phyloP scores from a whole-genome alignment of 1,140 invertebrate species.

The Rhynchophorus ferrugineus region DNA sequence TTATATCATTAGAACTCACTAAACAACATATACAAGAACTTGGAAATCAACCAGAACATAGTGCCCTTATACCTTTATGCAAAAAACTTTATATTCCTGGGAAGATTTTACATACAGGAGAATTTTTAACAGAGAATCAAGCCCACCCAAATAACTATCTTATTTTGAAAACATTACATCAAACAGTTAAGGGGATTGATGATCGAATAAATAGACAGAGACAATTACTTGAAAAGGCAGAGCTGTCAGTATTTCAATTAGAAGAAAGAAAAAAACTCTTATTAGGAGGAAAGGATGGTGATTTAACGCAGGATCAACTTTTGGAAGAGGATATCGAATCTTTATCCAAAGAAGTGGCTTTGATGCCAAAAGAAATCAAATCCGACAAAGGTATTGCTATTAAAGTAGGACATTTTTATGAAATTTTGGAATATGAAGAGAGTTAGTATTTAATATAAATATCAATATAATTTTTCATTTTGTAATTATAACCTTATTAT shows the following conservation, averaged over 20 bases:
- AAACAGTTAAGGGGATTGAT: conserved; percentile 24
- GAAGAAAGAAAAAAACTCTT: conserved; percentile 26
- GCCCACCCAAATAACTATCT: conserved; percentile 25
- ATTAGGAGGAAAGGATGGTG: conserved; percentile 11
- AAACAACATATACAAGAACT: conserved; percentile 21
- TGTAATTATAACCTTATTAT: too few species aligned
- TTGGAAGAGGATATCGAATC: conserved; percentile 11
- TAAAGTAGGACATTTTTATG: conserved; percentile 29
- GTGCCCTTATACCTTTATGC: conserved; percentile 27
- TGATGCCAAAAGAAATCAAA: conserved; percentile 27
- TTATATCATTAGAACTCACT: conserved; percentile 20
- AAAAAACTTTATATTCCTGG: conserved; percentile 29
- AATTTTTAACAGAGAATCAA: conserved; percentile 26
- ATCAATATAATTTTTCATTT: too few species aligned
- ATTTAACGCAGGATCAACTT: conserved; percentile 3
- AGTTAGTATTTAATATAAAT: background rate
- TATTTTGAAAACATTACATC: conserved; percentile 24
- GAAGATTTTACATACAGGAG: conserved; percentile 30
- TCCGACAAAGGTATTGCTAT: conserved; percentile 33
- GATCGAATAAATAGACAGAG: conserved; percentile 18
- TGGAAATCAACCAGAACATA: conserved; percentile 24
- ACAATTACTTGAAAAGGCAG: conserved; percentile 18
- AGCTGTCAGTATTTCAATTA: conserved; percentile 22
- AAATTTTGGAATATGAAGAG: conserved; percentile 33
- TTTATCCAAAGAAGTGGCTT: conserved; percentile 2